Percentiles rank a stretch among this genome's conserved stretches.
Conservation (phyloP, 2,888 invertebrate genomes). For the Agriotes lineatus region DNA sequence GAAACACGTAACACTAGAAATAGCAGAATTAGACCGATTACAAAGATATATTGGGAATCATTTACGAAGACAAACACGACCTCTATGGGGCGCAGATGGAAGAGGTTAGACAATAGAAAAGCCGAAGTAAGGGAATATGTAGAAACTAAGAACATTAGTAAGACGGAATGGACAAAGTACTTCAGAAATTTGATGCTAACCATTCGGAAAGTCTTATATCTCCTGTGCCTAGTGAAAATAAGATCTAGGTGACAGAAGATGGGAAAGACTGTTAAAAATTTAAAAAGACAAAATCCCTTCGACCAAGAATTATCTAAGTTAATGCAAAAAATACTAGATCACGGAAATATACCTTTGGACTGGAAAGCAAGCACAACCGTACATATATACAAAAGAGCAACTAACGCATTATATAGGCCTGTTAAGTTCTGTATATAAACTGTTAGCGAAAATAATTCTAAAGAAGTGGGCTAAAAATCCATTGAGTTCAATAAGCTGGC, state of each 20-base stretch:
- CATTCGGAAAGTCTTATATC: not conserved
- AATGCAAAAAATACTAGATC: too few relatives aligned
- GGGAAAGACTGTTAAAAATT: not conserved
- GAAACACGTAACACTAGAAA: not conserved
- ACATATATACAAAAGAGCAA: not conserved
- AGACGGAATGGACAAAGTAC: too few relatives aligned
- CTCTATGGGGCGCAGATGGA: too few relatives aligned
- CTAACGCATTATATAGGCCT: not conserved
- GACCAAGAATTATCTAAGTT: not conserved
- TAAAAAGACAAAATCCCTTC: not conserved
- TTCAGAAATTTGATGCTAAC: too few relatives aligned
- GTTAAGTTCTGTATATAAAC: not conserved
- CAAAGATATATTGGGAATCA: too few relatives aligned
- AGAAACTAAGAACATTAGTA: too few relatives aligned
- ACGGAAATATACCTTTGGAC: not conserved
- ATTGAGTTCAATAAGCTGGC: too few relatives aligned
- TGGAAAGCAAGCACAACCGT: not conserved
- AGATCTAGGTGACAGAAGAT: not conserved
- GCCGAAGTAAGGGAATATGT: too few relatives aligned
- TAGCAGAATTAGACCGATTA: not conserved
- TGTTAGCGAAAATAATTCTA: not conserved
- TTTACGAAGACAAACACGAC: too few relatives aligned
- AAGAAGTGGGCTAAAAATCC: too few relatives aligned
- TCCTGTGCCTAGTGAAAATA: too few relatives aligned
- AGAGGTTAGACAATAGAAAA: too few relatives aligned